These are phyloP conservation scores for Diplazon laetatorius DNA, from an alignment of 2,888 invertebrate species.

Conservation along the genomic window DNA sequence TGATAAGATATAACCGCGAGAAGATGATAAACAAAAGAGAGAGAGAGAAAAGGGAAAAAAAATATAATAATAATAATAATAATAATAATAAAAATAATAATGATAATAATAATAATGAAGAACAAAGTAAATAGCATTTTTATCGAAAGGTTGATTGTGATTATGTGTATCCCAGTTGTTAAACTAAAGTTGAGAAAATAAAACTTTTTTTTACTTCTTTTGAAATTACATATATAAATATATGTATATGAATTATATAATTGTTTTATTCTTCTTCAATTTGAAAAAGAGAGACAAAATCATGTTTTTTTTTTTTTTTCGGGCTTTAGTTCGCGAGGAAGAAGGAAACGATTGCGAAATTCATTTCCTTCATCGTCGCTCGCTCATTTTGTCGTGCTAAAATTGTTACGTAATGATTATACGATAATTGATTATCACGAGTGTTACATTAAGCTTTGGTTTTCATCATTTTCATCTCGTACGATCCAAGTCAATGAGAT, in stretches of 20 bases:
- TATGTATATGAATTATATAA: too few species aligned
- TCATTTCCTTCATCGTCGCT: slow-evolving; percentile 4
- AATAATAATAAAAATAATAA: too few species aligned
- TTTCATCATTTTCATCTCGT: neutral
- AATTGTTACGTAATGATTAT: slow-evolving; percentile 16
- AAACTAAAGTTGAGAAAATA: slow-evolving; percentile 51
- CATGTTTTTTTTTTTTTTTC: slow-evolving; percentile 10
- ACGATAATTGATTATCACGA: slow-evolving; percentile 6
- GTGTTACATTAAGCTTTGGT: neutral
- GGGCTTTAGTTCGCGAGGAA: neutral
- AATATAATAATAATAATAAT: too few species aligned
- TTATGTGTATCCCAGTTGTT: slow-evolving; percentile 59
- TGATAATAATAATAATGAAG: too few species aligned
- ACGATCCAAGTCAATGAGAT: neutral
- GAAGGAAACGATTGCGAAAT: slow-evolving; percentile 44
- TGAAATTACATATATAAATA: slow-evolving; percentile 25
- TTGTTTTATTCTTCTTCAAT: neutral
- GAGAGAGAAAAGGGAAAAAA: neutral
- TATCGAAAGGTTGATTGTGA: slow-evolving; percentile 56
- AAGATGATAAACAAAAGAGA: neutral
- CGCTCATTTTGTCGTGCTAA: slow-evolving; percentile 7
- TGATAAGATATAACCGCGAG: slow-evolving; percentile 23
- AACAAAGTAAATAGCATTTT: slow-evolving; percentile 53
- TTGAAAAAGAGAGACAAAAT: neutral
- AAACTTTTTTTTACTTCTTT: slow-evolving; percentile 58